Conservation (phyloP, 2,797 vertebrate species). For the Capromys pilorides region DNA sequence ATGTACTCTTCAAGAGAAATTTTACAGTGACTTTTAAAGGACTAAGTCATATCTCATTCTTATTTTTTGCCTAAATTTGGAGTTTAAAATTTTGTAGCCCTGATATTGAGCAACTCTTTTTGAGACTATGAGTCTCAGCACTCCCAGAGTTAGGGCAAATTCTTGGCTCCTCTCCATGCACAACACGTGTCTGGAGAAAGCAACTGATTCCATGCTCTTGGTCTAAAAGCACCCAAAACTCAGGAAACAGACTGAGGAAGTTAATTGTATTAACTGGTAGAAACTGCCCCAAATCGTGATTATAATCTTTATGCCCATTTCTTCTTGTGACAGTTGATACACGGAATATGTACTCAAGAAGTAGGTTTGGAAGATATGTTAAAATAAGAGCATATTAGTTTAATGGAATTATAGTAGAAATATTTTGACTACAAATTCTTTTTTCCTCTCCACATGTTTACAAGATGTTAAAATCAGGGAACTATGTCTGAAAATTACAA, state of each 20-base stretch:
- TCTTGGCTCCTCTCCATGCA: rapidly evolving
- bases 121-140: neutral
- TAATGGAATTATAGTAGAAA: slow-evolving; percentile 49
- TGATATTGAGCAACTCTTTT: neutral
- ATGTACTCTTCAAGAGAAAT: slow-evolving; percentile 42
- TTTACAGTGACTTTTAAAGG: neutral
- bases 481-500: slow-evolving; percentile 52
- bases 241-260: slow-evolving; percentile 22
- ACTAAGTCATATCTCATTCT: neutral
- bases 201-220: slow-evolving; percentile 17
- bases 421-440: slow-evolving; percentile 63
- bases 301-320: slow-evolving; percentile 16
- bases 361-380: slow-evolving; percentile 36
- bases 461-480: slow-evolving; percentile 19
- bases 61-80: neutral
- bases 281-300: slow-evolving; percentile 10
- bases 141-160: rapidly evolving
- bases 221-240: neutral
- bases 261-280: slow-evolving; percentile 55
- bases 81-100: slow-evolving; percentile 20
- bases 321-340: slow-evolving; percentile 34
- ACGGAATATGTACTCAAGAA: neutral
- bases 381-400: slow-evolving; percentile 36
- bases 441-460: slow-evolving; percentile 62
- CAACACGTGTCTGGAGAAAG: neutral